Conservation (phyloP, 2,888 invertebrate species). For the Leucophenga maculata region DNA sequence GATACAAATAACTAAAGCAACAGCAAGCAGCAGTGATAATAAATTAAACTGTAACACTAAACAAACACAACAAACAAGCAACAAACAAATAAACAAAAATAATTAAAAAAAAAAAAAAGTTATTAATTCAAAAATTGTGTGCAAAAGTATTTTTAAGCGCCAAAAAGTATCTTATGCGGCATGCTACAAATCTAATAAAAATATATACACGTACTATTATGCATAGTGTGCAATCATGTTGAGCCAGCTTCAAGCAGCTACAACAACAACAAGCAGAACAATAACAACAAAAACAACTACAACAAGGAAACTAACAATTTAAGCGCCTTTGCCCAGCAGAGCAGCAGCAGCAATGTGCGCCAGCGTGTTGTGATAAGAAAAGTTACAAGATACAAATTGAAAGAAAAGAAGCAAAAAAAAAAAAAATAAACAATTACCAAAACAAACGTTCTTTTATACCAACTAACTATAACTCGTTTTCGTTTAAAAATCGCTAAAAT, state of each 20-base stretch:
- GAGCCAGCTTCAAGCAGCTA: conserved; percentile 27
- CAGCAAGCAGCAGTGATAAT: neutral
- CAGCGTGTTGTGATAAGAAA: conserved; percentile 36
- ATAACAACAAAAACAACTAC: conserved; percentile 31
- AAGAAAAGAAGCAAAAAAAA: neutral
- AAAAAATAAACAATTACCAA: conserved; percentile 58
- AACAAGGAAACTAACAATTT: conserved; percentile 30
- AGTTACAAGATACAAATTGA: neutral
- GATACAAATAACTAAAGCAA: neutral
- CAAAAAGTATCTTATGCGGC: conserved; percentile 8
- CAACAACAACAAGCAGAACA: conserved; percentile 31
- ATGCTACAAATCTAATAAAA: too few relatives aligned
- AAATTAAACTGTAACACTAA: conserved; percentile 20
- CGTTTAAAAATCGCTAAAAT: conserved; percentile 5
- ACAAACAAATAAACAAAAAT: neutral
- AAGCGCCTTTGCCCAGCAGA: too few relatives aligned
- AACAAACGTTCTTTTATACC: conserved; percentile 55
- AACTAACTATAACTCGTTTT: conserved; percentile 16
- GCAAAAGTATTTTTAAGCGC: conserved; percentile 8
- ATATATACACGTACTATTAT: too few relatives aligned
- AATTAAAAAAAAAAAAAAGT: too few relatives aligned
- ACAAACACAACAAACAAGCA: conserved; percentile 11
- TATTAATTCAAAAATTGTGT: neutral
- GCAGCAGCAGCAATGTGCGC: too few relatives aligned
- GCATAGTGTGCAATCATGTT: too few relatives aligned